A percentile compares a stretch with the other conserved stretches of the same genome.
Evolutionary conservation across 2,113 vertebrate genomes (phyloP).

Genomic region (Miniopterus natalensis): DNA sequence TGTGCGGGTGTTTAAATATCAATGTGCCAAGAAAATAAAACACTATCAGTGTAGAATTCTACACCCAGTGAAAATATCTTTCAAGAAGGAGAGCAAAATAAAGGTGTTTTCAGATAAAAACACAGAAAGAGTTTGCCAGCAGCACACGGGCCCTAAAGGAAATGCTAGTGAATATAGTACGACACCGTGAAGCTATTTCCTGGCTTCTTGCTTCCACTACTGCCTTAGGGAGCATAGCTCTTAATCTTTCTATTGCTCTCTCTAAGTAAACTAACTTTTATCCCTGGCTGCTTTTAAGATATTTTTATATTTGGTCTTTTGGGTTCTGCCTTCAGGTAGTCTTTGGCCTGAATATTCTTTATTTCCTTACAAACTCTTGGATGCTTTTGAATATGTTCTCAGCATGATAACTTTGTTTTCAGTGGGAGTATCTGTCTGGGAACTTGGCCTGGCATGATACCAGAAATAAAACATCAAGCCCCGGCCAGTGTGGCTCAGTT

Average conservation of each 20-base stretch:
- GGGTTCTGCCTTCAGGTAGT: background rate
- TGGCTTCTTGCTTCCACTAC: background rate
- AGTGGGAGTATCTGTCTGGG: background rate
- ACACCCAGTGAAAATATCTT: conserved; percentile 30
- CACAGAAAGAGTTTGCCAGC: background rate
- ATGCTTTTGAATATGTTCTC: conserved; percentile 46
- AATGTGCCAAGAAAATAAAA: conserved; percentile 38
- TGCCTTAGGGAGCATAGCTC: background rate
- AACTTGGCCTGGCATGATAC: background rate
- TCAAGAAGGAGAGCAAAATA: background rate
- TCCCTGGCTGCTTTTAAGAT: background rate
- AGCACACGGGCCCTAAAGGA: background rate
- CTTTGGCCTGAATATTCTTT: background rate
- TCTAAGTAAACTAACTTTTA: background rate
- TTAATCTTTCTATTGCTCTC: background rate
- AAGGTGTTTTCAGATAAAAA: background rate
- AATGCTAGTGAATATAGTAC: background rate
- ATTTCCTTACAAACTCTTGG: background rate
- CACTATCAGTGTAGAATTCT: conserved; percentile 43
- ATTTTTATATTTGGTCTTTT: conserved; percentile 51
- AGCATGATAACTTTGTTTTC: conserved; percentile 25
- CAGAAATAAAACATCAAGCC: conserved; percentile 4
- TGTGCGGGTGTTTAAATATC: background rate
- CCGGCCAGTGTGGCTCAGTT: too few species aligned
- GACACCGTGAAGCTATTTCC: background rate